These are phyloP conservation scores for Gallinago media DNA, from an alignment of 2,113 vertebrate species.

Conservation along the genomic window DNA sequence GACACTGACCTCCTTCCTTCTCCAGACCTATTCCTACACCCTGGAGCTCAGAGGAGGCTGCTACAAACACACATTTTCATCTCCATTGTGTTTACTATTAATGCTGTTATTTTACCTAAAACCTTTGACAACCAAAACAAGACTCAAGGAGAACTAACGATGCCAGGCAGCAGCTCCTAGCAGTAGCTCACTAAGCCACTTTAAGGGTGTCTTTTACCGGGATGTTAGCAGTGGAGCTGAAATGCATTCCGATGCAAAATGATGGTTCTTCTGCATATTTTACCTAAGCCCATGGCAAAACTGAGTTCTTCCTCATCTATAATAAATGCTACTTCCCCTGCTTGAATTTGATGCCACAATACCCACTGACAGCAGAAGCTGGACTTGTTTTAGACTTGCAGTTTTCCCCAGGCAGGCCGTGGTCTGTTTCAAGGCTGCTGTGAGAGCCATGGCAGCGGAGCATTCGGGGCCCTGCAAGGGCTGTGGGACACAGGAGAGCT, in stretches of 20 bases:
- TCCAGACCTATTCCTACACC: neutral
- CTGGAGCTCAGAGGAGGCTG: neutral
- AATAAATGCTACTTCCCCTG: neutral
- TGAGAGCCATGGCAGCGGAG: neutral
- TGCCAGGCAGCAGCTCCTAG: neutral
- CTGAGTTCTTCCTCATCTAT: neutral
- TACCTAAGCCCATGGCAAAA: neutral
- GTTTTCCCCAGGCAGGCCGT: neutral
- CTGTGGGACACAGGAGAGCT: neutral
- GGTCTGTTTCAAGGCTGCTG: neutral
- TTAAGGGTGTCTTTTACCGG: neutral
- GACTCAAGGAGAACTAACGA: neutral
- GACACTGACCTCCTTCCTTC: neutral
- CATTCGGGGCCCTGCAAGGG: too few species aligned
- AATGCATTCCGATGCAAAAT: neutral
- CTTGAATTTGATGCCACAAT: neutral
- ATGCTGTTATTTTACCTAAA: neutral
- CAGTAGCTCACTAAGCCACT: neutral
- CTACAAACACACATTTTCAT: neutral
- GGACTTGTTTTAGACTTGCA: neutral
- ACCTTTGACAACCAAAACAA: neutral
- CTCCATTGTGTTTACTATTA: neutral
- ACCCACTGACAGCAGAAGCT: neutral
- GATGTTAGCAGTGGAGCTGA: neutral
- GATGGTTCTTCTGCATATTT: neutral